phyloP scores from a whole-genome alignment of 2,113 vertebrate genomes.

The Lethenteron camtschaticum region DNA sequence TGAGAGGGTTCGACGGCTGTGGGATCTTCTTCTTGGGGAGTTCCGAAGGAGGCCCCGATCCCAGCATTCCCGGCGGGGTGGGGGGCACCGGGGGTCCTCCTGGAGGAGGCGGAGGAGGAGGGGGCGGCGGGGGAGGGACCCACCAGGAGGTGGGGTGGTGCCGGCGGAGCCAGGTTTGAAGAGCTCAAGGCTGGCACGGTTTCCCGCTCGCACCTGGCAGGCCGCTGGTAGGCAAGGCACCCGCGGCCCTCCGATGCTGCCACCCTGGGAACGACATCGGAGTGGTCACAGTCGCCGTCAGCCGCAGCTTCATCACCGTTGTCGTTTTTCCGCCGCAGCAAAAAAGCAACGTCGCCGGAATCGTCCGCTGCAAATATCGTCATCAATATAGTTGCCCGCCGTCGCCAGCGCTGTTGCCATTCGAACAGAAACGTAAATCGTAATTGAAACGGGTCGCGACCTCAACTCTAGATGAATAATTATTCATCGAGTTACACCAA shows the following conservation, averaged over 20 bases:
- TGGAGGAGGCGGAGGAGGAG: constrained; percentile 50
- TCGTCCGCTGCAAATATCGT: too few relatives aligned
- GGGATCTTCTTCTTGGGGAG: constrained; percentile 80
- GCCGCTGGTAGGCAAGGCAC: constrained; percentile 45
- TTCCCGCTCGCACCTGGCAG: constrained; percentile 15
- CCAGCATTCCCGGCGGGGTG: constrained; percentile 27
- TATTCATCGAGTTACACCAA: too few relatives aligned
- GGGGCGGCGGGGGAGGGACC: constrained; percentile 22
- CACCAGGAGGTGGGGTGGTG: constrained; percentile 23
- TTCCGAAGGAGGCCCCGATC: constrained; percentile 32
- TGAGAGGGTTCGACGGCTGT: constrained; percentile 63
- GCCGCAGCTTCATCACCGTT: too few relatives aligned
- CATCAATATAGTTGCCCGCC: too few relatives aligned
- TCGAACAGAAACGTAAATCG: too few relatives aligned
- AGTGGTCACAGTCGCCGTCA: too few relatives aligned
- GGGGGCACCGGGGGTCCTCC: constrained; percentile 52
- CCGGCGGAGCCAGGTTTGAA: constrained; percentile 23
- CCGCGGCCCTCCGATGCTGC: constrained; percentile 26
- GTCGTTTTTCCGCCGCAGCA: too few relatives aligned
- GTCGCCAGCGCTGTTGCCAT: too few relatives aligned
- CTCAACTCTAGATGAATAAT: too few relatives aligned
- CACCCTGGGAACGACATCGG: constrained; percentile 30
- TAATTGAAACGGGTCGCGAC: too few relatives aligned
- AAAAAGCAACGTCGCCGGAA: too few relatives aligned
- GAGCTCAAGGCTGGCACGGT: constrained; percentile 22